Conservation (phyloP, 2,888 invertebrate species). For the Antheraea assamensis region DNA sequence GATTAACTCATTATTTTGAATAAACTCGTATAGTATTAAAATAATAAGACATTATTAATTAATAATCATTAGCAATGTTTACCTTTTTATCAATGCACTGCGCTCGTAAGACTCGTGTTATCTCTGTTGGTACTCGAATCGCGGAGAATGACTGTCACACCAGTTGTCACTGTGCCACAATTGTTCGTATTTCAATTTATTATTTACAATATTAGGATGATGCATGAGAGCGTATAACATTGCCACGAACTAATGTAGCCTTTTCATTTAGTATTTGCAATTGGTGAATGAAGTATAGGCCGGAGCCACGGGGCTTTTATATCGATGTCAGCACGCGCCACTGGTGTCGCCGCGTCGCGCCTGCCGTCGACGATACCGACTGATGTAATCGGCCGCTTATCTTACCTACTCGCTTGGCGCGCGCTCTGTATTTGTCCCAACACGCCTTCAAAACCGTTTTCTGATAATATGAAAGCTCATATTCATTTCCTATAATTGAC, state of each 20-base stretch:
- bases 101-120: conserved; percentile 59
- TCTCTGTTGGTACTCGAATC: conserved; percentile 75
- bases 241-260: conserved; percentile 73
- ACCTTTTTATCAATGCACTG: conserved; percentile 68
- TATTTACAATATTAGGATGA: conserved; percentile 60
- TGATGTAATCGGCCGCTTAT: conserved; percentile 70
- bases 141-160: conserved; percentile 76
- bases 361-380: conserved; percentile 40
- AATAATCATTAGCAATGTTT: conserved; percentile 49
- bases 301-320: conserved; percentile 55
- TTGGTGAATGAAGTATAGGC: conserved; percentile 63
- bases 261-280: conserved; percentile 68
- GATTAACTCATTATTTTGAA: background rate
- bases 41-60: conserved; percentile 48
- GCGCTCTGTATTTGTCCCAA: conserved; percentile 4
- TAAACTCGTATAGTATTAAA: conserved; percentile 26
- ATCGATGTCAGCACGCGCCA: conserved; percentile 56
- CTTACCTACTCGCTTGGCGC: conserved; percentile 47
- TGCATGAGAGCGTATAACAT: conserved; percentile 78
- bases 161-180: conserved; percentile 80
- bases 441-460: background rate
- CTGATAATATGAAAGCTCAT: background rate
- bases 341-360: conserved; percentile 26
- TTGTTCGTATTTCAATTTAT: conserved; percentile 69
- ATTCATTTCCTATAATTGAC: background rate